Evolutionary conservation across 2,113 vertebrate genomes (phyloP).

Genomic region (Malaclemys terrapin): DNA sequence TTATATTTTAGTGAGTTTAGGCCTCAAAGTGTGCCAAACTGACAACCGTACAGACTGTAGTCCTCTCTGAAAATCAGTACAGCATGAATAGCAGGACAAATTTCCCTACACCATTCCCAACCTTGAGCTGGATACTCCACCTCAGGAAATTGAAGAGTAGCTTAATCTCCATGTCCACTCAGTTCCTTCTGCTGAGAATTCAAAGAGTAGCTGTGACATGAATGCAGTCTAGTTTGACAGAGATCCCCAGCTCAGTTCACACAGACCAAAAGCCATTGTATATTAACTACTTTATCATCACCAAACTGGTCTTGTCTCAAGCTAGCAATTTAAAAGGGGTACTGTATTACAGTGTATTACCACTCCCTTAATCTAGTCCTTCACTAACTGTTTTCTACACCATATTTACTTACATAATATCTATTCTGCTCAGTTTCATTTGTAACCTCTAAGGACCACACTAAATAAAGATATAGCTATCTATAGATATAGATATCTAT

Average conservation of each 20-base stretch:
- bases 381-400: not conserved
- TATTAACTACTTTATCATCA: no score
- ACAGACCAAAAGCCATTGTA: not conserved
- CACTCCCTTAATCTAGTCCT: not conserved
- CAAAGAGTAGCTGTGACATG: not conserved
- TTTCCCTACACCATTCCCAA: not conserved
- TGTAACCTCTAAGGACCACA: no score
- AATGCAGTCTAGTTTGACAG: accelerated
- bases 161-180: not conserved
- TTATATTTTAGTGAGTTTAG: not conserved
- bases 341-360: not conserved
- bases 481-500: no score
- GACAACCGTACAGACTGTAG: not conserved
- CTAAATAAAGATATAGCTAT: no score
- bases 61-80: not conserved
- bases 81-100: not conserved
- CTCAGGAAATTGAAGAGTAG: not conserved
- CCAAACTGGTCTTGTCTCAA: not conserved
- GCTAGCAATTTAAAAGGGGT: not conserved
- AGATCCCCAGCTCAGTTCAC: accelerated
- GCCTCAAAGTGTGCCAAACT: not conserved
- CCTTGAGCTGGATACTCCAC: no score
- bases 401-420: not conserved
- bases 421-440: not conserved
- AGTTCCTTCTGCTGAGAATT: not conserved